Base-by-base conservation (phyloP, 2,113 vertebrate genomes). In the Spilogale gracilis region DNA sequence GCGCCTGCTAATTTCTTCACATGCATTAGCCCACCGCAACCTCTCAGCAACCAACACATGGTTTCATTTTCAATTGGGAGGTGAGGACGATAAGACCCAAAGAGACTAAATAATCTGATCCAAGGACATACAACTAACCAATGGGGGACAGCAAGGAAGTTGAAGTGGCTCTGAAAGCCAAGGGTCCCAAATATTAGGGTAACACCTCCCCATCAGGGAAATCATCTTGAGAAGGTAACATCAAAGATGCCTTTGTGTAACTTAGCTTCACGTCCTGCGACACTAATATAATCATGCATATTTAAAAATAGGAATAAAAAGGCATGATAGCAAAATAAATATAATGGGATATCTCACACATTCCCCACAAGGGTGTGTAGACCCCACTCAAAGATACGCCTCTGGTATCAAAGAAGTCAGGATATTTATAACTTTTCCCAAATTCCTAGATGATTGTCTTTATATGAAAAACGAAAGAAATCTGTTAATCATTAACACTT, bases 391-490 rank as follows among this genome's bases (percentile, higher is more conserved):
- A 50, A 88, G 38, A 87, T 20, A 84, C 5, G 52, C 23, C 56
- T 94, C 56, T 67, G 6, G 9, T 18, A 73, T 58, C 50, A 81
- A 80, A 38, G n/a, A 73, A 56, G 60, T 9, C 61, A 83, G 12
- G 11, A 10, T 56, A 32, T 86, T 80, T 18, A 16, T 48, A 43
- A 45, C 13, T 23, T 93, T 76, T 48, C 38, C 76, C 25, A 90
- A 92, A 81, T 80, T 91, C 61, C 83, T 79, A 86, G 91, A 79
- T 90, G 67, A 89, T 18, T 80, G 21, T 45, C 30, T 71, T 78
- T 74, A 30, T n/a, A 18, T 74, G 50, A 56, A n/a, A 71, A 60
- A 13, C 43, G 7, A 94, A 89, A 76, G 52, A 23, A 69, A 48
- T 69, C 73, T 9, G 23, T 63, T n/a, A 30, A 48, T 86, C 45